These are phyloP conservation scores for Eunapius fragilis DNA, from an alignment of 37 sponge, comb jelly and placozoan genomes.

Conservation along the genomic window DNA sequence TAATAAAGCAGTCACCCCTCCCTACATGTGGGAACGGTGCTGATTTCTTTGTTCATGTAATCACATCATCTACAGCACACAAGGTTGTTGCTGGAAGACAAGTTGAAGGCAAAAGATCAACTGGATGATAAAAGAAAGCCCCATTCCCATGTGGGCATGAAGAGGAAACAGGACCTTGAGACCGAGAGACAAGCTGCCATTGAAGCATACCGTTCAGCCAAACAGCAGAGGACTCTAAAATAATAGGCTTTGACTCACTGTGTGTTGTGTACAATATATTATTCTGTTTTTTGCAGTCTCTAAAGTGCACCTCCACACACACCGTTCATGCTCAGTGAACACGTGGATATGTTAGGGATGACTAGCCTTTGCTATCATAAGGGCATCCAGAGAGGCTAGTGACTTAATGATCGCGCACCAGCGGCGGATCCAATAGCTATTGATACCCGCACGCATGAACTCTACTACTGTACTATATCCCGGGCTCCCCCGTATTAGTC, in stretches of 20 bases:
- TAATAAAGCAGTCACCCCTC: not conserved
- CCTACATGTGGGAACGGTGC: not conserved
- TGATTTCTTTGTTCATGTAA: not conserved
- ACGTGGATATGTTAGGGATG: no score
- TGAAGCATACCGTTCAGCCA: slow-evolving; percentile 28
- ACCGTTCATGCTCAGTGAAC: no score
- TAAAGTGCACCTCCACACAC: no score
- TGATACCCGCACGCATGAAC: no score
- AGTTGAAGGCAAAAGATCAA: not conserved
- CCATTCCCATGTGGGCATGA: slow-evolving; percentile 20
- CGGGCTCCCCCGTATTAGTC: no score
- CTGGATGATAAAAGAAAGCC: not conserved
- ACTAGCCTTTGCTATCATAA: no score
- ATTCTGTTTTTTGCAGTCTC: no score
- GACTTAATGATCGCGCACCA: no score
- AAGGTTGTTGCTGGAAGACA: slow-evolving; percentile 5
- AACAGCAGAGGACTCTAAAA: not conserved
- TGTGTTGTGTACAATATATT: not conserved
- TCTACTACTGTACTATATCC: no score
- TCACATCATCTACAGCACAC: not conserved
- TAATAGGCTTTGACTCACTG: not conserved
- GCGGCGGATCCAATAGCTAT: no score
- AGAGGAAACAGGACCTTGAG: slow-evolving; percentile 50
- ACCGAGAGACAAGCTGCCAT: slow-evolving; percentile 59
- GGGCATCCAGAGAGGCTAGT: no score